Conservation (phyloP, 2,888 invertebrate species). For the Drosophila pegasa region DNA sequence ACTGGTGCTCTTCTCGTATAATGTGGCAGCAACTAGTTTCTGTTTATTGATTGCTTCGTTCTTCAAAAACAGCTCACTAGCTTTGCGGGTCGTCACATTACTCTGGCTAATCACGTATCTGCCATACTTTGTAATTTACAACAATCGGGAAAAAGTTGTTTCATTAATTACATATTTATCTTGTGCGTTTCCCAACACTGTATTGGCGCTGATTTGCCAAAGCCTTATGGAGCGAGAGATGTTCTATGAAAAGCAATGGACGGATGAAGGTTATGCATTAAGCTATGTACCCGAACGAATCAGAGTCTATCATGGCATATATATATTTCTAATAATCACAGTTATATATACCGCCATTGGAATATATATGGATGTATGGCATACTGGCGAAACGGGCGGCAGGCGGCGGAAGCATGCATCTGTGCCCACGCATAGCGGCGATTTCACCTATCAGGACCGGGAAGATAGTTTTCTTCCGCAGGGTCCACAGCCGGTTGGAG, state of each 20-base stretch:
- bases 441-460: constrained; percentile 35
- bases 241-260: constrained; percentile 28
- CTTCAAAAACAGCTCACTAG: constrained; percentile 91
- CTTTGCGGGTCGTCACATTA: constrained; percentile 89
- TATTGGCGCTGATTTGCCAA: constrained; percentile 86
- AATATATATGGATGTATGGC: constrained; percentile 85
- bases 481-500: constrained; percentile 19
- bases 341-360: constrained; percentile 87
- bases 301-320: constrained; percentile 16
- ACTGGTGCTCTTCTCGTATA: constrained; percentile 89
- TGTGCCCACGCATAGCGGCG: constrained; percentile 21
- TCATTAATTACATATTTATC: constrained; percentile 34
- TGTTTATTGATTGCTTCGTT: constrained; percentile 91
- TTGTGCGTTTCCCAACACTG: constrained; percentile 89
- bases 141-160: constrained; percentile 35
- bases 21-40: constrained; percentile 89
- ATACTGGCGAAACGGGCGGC: constrained; percentile 33
- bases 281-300: constrained; percentile 21
- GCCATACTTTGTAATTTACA: constrained; percentile 88
- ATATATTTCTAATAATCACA: constrained; percentile 28
- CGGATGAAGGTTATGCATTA: constrained; percentile 12
- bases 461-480: constrained; percentile 34
- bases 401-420: constrained; percentile 23
- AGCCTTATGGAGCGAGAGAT: constrained; percentile 52
- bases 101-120: constrained; percentile 90